Conservation (phyloP, 2,888 invertebrate genomes). For the Incurvaria masculella region DNA sequence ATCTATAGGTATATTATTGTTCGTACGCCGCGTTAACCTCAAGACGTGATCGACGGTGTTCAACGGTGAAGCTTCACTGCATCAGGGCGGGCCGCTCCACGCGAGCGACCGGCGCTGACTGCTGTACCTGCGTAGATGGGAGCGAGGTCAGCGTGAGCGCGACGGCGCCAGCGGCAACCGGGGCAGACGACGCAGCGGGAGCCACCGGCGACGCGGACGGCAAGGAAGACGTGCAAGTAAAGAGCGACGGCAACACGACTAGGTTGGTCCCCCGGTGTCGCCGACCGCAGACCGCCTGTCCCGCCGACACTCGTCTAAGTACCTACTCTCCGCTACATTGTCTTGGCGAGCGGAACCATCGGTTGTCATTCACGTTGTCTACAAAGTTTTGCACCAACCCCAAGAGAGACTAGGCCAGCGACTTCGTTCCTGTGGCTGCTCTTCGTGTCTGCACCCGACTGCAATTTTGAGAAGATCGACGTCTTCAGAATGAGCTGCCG, state of each 20-base stretch:
- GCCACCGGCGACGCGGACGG: constrained; percentile 12
- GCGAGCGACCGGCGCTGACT: constrained; percentile 44
- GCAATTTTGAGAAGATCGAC: too few species aligned
- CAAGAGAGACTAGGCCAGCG: background rate
- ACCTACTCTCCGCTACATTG: constrained; percentile 30
- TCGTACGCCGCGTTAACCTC: background rate
- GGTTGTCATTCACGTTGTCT: constrained; percentile 26
- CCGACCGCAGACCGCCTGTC: constrained; percentile 27
- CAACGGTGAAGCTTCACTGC: background rate
- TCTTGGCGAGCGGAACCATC: background rate
- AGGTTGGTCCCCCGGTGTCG: constrained; percentile 45
- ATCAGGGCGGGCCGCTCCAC: constrained; percentile 35
- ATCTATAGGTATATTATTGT: constrained; percentile 21
- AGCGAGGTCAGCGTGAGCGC: constrained; percentile 20
- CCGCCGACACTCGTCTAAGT: constrained; percentile 26
- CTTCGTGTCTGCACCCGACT: constrained; percentile 1
- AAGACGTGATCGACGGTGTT: background rate
- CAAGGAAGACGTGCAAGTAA: constrained; percentile 35
- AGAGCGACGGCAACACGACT: constrained; percentile 43
- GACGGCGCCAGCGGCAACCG: constrained; percentile 25
- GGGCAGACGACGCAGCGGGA: constrained; percentile 23
- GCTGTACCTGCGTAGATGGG: constrained; percentile 38
- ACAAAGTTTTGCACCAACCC: constrained; percentile 53
- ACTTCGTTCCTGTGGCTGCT: background rate
- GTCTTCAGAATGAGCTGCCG: too few species aligned